A percentile compares a stretch with the other conserved stretches of the same genome.
These are phyloP conservation scores for Stegodyphus mimosarum DNA, from an alignment of 1,140 invertebrate species.

Conservation along the genomic window DNA sequence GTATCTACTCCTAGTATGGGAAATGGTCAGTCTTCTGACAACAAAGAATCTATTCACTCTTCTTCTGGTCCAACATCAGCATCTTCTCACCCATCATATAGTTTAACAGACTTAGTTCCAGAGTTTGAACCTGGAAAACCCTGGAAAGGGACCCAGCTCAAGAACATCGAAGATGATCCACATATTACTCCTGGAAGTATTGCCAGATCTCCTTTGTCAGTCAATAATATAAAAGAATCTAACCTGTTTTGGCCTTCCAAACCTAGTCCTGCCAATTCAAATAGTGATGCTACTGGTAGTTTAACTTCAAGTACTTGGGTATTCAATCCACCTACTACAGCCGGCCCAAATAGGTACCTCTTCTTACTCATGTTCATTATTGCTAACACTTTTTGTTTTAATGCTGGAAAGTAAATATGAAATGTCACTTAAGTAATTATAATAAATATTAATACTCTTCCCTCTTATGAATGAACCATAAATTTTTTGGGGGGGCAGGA, in stretches of 20 bases:
- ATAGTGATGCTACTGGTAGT: conserved; percentile 71
- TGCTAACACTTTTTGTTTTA: not conserved
- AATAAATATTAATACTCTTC: too few relatives aligned
- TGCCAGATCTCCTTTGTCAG: conserved; percentile 85
- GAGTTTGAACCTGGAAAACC: conserved; percentile 98
- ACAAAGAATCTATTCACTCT: not conserved
- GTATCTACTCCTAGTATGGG: not conserved
- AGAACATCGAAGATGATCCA: conserved; percentile 96
- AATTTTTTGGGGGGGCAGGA: too few relatives aligned
- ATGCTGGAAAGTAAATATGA: too few relatives aligned
- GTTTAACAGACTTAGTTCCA: conserved; percentile 89
- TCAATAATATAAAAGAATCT: conserved; percentile 87
- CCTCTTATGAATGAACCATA: too few relatives aligned
- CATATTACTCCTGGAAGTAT: conserved; percentile 96
- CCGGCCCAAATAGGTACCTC: conserved; percentile 6
- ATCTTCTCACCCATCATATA: conserved; percentile 68
- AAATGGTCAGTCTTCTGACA: conserved; percentile 6
- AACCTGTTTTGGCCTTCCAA: conserved; percentile 79
- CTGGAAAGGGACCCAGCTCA: conserved; percentile 92
- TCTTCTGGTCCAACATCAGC: not conserved
- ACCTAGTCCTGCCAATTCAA: conserved; percentile 67
- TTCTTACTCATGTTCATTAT: not conserved
- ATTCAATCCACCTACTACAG: conserved; percentile 77
- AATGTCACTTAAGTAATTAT: too few relatives aligned
- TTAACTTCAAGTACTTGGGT: conserved; percentile 88